A percentile compares a stretch with the other conserved stretches of the same genome.
Evolutionary conservation across 2,797 vertebrate genomes (phyloP).

Genomic region (Enteromius mattozi): DNA sequence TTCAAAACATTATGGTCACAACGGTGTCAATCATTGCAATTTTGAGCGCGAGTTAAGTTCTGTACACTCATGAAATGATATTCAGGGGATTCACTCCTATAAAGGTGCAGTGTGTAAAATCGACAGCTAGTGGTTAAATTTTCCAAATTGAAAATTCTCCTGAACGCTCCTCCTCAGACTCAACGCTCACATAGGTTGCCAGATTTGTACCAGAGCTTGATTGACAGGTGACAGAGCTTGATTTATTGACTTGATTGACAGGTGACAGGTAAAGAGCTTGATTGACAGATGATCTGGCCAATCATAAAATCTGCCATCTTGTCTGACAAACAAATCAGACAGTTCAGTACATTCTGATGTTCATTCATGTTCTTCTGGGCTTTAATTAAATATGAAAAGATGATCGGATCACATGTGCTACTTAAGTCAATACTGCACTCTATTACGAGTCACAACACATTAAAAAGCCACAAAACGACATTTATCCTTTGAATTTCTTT

Average conservation of each 20-base stretch:
- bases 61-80: neutral
- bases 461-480: too few species aligned
- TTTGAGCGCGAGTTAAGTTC: neutral
- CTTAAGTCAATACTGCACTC: too few species aligned
- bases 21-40: neutral
- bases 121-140: neutral
- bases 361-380: neutral
- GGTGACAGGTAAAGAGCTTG: too few species aligned
- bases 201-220: neutral
- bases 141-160: neutral
- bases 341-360: neutral
- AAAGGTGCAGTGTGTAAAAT: neutral
- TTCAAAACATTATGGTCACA: neutral
- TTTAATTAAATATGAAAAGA: neutral
- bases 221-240: too few species aligned
- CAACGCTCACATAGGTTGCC: neutral
- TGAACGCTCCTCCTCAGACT: neutral
- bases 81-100: neutral
- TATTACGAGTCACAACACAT: too few species aligned
- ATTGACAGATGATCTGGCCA: neutral
- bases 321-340: neutral
- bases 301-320: neutral
- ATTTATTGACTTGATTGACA: too few species aligned
- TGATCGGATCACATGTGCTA: too few species aligned
- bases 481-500: too few species aligned